phyloP scores from a whole-genome alignment of 2,797 vertebrate species.

The Rhynchonycteris naso region DNA sequence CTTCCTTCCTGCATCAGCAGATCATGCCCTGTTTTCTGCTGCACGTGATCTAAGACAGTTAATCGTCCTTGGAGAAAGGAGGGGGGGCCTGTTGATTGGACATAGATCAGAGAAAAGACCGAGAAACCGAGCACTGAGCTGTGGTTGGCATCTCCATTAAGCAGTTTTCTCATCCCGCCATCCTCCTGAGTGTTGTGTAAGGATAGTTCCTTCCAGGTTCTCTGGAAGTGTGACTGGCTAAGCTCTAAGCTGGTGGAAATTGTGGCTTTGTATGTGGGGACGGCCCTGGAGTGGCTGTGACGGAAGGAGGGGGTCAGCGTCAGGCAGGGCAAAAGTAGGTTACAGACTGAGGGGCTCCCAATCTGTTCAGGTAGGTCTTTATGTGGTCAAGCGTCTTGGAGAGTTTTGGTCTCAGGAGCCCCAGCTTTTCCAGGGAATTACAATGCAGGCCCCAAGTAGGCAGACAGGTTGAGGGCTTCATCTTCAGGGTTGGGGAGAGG shows the following conservation, averaged over 20 bases:
- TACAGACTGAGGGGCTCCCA: background rate
- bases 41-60: rapidly evolving
- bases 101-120: background rate
- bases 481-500: background rate
- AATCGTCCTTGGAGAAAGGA: too few relatives aligned
- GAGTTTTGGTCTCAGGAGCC: background rate
- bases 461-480: background rate
- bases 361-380: background rate
- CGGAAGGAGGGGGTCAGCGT: background rate
- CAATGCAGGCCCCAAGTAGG: rapidly evolving
- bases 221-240: rapidly evolving
- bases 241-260: background rate
- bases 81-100: rapidly evolving
- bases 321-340: background rate
- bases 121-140: background rate
- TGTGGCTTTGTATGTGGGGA: background rate
- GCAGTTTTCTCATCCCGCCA: background rate
- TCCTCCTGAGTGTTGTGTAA: background rate
- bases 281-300: background rate
- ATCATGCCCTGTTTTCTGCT: rapidly evolving
- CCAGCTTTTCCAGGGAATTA: background rate
- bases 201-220: background rate
- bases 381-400: rapidly evolving
- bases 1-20: rapidly evolving
- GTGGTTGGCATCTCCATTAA: background rate